Base-by-base conservation (phyloP, 2,888 invertebrate genomes). In the Drosophila melanosoma region DNA sequence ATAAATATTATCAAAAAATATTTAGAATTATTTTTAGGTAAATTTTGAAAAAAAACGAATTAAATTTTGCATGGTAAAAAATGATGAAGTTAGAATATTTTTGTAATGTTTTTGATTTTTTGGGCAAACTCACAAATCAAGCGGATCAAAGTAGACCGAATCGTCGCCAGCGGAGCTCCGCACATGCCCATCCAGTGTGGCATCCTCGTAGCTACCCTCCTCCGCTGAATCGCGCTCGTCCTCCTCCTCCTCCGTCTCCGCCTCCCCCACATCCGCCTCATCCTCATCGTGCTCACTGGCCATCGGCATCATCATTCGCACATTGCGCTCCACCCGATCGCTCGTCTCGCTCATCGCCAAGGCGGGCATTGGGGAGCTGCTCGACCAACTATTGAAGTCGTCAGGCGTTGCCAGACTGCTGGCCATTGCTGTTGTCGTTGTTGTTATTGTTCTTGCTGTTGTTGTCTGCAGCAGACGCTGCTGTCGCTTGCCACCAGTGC, bases 51-150 rank as follows among this genome's bases (percentile, higher is more conserved):
- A 69, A 65, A 57, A 45, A 23, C 8, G 1, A 45, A 35, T 68
- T 17, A 56, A 38, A 45, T 45, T 45, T 45, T 45, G 23, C 23
- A 45, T 45, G 45, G n/a, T 12, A n/a, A 4, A 38, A 1, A 66
- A 61, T 69, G 69, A 74, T 59, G 58, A 68, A 74, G 65, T 80
- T 78, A 78, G 68, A 61, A 64, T 54, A 71, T 59, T 52, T 51
- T 61, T 57, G 17, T 42, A 33, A 69, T 58, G 36, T 49, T 58
- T 58, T 42, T 48, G 17, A 45, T 56, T 59, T 65, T 69, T 54
- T 40, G 66, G 71, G 59, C 71, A 82, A 84, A 93, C 93, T 93
- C 93, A 93, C 93, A 89, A 90, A 91, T 93, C 91, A 82, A 89
- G 81, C 69, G 91, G 90, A 80, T 92, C 92, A 80, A 92, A 91